Evolutionary conservation across 2,113 vertebrate species (phyloP).

Genomic region (Mugil cephalus): DNA sequence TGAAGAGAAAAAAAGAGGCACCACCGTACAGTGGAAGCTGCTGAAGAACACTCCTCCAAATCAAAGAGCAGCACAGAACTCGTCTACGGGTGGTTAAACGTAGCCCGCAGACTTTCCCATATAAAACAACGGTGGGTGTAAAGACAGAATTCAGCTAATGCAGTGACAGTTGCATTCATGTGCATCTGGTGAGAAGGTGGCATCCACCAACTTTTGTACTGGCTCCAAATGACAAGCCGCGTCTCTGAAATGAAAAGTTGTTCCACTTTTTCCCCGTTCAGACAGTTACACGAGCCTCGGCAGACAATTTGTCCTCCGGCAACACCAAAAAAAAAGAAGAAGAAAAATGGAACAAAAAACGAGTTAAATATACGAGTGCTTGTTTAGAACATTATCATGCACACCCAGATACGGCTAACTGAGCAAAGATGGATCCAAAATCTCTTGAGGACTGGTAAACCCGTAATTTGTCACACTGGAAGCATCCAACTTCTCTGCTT

Average conservation of each 20-base stretch:
- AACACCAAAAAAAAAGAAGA: background rate
- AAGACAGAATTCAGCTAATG: constrained; percentile 22
- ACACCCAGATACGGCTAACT: no score
- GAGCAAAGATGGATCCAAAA: no score
- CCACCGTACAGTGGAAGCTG: constrained; percentile 1
- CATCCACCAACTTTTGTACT: background rate
- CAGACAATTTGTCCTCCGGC: background rate
- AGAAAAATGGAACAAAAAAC: background rate
- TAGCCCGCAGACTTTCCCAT: constrained; percentile 20
- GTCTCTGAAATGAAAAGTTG: constrained; percentile 10
- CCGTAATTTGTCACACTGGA: no score
- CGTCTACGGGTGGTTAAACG: constrained; percentile 41
- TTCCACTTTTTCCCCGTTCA: constrained; percentile 2
- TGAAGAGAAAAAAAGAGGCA: constrained; percentile 1
- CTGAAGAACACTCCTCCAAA: constrained; percentile 24
- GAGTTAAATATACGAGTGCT: background rate
- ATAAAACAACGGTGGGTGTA: constrained; percentile 10
- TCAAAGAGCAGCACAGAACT: constrained; percentile 23
- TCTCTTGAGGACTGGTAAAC: no score
- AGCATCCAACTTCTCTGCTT: constrained; percentile 1
- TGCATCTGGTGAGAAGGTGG: constrained; percentile 7
- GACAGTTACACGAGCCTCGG: background rate
- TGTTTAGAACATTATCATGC: background rate
- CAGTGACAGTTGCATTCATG: constrained; percentile 12
- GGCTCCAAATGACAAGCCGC: constrained; percentile 1